phyloP scores from a whole-genome alignment of 2,888 invertebrate species.

The Epinotia demarniana region DNA sequence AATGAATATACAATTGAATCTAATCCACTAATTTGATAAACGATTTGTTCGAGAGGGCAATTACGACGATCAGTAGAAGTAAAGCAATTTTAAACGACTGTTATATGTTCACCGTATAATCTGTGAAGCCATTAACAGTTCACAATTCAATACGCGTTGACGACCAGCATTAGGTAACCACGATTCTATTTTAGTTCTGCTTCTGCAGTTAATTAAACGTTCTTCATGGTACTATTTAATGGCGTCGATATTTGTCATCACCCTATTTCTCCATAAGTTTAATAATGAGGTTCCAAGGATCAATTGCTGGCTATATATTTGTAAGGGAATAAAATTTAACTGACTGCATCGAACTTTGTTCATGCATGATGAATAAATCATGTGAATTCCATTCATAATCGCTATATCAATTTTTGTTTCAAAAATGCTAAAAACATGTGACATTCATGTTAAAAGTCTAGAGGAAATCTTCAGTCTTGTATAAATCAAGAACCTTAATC shows the following conservation, averaged over 20 bases:
- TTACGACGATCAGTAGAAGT: slow-evolving; percentile 65
- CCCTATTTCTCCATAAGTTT: neutral
- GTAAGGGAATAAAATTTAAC: too few relatives aligned
- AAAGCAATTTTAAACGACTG: slow-evolving; percentile 58
- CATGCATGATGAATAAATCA: too few relatives aligned
- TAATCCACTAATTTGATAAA: slow-evolving; percentile 75
- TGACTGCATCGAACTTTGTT: too few relatives aligned
- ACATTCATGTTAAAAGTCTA: slow-evolving; percentile 13
- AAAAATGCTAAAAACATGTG: too few relatives aligned
- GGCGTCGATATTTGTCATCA: slow-evolving; percentile 2
- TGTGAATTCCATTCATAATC: too few relatives aligned
- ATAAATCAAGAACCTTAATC: slow-evolving; percentile 52
- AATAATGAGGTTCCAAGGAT: neutral
- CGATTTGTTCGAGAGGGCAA: slow-evolving; percentile 77
- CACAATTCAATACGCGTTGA: slow-evolving; percentile 59
- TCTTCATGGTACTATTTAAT: neutral
- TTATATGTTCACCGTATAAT: slow-evolving; percentile 65
- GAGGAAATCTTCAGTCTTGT: slow-evolving; percentile 11
- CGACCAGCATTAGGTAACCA: slow-evolving; percentile 45
- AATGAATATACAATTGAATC: slow-evolving; percentile 63
- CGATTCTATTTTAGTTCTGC: neutral
- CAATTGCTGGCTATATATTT: too few relatives aligned
- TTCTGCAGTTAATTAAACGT: slow-evolving; percentile 2
- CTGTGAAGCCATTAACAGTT: slow-evolving; percentile 68
- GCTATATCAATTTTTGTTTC: too few relatives aligned